A percentile compares a stretch with the other conserved stretches of the same genome.
Evolutionary conservation across 2,113 vertebrate genomes (phyloP).

Genomic region (Entomyzon cyanotis): DNA sequence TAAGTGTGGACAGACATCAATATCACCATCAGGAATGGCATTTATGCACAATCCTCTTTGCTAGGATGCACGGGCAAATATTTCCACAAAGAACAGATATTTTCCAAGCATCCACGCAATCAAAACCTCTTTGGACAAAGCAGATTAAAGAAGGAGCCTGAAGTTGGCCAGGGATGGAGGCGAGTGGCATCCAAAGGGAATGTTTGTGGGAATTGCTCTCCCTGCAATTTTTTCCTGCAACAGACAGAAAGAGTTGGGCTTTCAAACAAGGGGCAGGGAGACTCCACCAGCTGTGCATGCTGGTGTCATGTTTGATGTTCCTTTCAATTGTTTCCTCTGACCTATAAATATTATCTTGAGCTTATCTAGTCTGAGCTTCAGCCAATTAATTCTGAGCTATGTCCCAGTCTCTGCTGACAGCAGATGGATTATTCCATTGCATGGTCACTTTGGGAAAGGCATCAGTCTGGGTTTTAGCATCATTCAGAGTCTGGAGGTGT

Average conservation of each 20-base stretch:
- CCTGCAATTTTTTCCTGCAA: background rate
- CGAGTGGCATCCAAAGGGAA: background rate
- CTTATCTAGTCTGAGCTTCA: conserved; percentile 41
- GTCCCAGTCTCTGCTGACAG: background rate
- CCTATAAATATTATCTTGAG: conserved; percentile 27
- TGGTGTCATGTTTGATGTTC: background rate
- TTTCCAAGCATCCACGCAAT: background rate
- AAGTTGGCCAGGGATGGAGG: background rate
- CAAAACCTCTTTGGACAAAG: background rate
- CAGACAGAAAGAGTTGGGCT: background rate
- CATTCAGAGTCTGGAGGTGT: background rate
- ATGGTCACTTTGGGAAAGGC: background rate
- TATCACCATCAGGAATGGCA: background rate
- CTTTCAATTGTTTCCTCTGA: conserved; percentile 41
- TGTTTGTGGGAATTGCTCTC: background rate
- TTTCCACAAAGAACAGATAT: background rate
- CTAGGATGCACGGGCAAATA: background rate
- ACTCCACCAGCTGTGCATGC: background rate
- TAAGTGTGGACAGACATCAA: background rate
- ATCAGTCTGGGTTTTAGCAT: background rate
- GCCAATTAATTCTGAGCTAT: conserved; percentile 13
- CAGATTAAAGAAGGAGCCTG: background rate
- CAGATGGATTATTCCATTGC: background rate
- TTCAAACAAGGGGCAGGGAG: background rate
- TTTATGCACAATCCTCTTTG: background rate